A percentile compares a stretch with the other conserved stretches of the same genome.
Conservation (phyloP, 2,797 vertebrate genomes). For the Girardinus metallicus region DNA sequence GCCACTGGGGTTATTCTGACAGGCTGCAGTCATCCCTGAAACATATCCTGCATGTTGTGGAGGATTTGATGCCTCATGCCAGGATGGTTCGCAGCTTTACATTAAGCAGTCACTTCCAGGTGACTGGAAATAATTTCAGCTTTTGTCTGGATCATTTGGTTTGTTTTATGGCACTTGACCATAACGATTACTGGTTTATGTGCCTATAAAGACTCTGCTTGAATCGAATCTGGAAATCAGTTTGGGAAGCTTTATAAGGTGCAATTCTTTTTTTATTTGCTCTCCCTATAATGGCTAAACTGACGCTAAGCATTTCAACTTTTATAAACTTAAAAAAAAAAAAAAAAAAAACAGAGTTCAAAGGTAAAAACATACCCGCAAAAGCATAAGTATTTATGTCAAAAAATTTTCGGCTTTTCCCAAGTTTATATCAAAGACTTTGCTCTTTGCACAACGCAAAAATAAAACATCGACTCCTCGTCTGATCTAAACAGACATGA, state of each 20-base stretch:
- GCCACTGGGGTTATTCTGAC: constrained; percentile 30
- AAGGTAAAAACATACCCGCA: not conserved
- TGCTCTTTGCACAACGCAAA: not conserved
- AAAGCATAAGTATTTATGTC: not conserved
- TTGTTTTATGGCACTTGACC: not conserved
- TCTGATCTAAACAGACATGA: constrained; percentile 8
- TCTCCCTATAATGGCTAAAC: not conserved
- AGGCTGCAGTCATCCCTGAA: constrained; percentile 29
- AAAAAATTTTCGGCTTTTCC: not conserved
- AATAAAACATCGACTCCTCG: not conserved
- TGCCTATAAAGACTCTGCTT: not conserved
- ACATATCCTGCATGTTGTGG: constrained; percentile 9
- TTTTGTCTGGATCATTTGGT: not conserved
- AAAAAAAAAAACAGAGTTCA: not conserved
- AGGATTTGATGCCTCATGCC: not conserved
- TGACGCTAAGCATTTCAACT: not conserved
- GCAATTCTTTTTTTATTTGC: not conserved
- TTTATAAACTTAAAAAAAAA: not conserved
- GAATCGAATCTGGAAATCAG: not conserved
- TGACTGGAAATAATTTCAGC: constrained; percentile 8
- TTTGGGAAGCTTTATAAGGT: not conserved
- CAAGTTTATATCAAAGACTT: not conserved
- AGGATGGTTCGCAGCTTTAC: constrained; percentile 8
- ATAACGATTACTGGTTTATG: not conserved
- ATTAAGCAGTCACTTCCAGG: constrained; percentile 19